A percentile compares a stretch with the other conserved stretches of the same genome.
Evolutionary conservation across 2,797 vertebrate species (phyloP).

Genomic region (Eremophila alpestris): DNA sequence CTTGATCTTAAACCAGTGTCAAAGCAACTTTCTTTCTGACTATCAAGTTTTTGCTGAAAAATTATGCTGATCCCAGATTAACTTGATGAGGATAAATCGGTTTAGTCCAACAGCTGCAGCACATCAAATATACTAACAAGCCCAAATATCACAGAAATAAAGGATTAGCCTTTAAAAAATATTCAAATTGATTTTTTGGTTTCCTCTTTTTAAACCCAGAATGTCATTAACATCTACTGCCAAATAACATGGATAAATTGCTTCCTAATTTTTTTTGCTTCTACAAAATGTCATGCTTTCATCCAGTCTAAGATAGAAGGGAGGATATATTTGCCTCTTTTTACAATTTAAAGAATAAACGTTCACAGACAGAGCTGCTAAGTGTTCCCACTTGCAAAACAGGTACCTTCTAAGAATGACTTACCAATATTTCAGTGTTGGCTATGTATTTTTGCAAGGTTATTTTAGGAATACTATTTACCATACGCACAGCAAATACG

Average conservation of each 20-base stretch:
- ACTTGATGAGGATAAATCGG: not conserved
- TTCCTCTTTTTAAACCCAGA: not conserved
- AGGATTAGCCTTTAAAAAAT: not conserved
- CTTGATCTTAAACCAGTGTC: not conserved
- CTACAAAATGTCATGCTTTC: not conserved
- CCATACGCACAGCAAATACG: not conserved
- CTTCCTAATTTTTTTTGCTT: not conserved
- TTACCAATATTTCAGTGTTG: not conserved
- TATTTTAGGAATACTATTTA: not conserved
- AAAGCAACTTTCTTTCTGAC: not conserved
- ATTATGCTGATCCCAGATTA: not conserved
- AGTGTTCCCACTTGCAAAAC: not conserved
- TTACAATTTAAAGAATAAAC: not conserved
- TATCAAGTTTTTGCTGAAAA: not conserved
- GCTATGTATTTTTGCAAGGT: not conserved
- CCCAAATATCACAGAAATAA: not conserved
- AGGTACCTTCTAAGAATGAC: not conserved
- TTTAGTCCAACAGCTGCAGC: not conserved
- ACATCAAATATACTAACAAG: not conserved
- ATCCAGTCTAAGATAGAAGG: not conserved
- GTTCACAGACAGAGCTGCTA: not conserved
- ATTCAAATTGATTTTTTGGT: not conserved
- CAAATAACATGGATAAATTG: not conserved
- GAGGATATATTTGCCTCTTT: not conserved
- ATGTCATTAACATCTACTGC: not conserved